Conservation (phyloP, 2,113 vertebrate genomes). For the Callipepla squamata region DNA sequence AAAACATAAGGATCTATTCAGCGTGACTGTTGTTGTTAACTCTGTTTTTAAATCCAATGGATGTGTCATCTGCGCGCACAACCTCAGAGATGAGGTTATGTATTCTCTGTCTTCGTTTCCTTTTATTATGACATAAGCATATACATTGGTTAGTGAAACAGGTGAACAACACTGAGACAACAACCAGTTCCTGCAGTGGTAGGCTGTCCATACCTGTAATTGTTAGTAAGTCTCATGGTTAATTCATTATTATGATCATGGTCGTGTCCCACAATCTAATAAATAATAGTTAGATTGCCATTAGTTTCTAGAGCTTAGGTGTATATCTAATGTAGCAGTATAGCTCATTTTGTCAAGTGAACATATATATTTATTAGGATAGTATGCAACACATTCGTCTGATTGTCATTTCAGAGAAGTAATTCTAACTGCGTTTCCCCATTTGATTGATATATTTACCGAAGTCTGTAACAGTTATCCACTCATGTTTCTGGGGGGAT, state of each 20-base stretch:
- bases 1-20: background rate
- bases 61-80: background rate
- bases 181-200: background rate
- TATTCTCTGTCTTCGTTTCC: background rate
- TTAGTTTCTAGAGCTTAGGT: background rate
- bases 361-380: background rate
- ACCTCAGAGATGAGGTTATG: background rate
- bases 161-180: background rate
- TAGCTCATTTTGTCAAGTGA: background rate
- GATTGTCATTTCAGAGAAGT: background rate
- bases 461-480: background rate
- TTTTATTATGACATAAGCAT: background rate
- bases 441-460: background rate
- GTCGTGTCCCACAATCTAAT: background rate
- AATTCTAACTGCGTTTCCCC: background rate
- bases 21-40: background rate
- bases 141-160: background rate
- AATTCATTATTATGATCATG: background rate
- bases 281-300: background rate
- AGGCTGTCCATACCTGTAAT: background rate
- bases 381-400: background rate
- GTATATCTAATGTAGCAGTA: background rate
- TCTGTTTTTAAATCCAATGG: background rate
- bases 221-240: background rate
- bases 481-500: rapidly evolving